Conservation (phyloP, 2,113 vertebrate genomes). For the Tetraodon nigroviridis region DNA sequence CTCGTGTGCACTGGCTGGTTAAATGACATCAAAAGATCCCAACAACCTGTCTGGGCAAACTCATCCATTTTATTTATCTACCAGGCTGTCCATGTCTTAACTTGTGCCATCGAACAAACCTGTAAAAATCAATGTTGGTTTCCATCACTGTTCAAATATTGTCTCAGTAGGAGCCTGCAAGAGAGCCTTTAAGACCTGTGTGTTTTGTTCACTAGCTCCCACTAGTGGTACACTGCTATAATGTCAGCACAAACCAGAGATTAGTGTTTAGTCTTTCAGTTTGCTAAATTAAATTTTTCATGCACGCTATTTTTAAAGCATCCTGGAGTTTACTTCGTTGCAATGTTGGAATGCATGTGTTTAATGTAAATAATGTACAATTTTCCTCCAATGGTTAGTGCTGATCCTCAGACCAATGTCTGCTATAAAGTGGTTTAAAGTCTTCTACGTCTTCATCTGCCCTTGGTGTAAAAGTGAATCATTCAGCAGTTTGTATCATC, state of each 20-base stretch:
- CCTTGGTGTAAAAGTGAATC: constrained; percentile 42
- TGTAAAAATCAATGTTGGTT: constrained; percentile 59
- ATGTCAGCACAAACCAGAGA: neutral
- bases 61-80: constrained; percentile 57
- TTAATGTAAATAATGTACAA: neutral
- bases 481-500: constrained; percentile 42
- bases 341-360: neutral
- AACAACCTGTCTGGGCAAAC: constrained; percentile 39
- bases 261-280: neutral
- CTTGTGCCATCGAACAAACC: constrained; percentile 67
- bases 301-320: neutral
- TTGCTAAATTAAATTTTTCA: neutral
- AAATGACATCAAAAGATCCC: constrained; percentile 41
- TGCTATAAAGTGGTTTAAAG: constrained; percentile 24
- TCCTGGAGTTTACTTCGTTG: neutral
- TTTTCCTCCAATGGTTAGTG: neutral
- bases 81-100: constrained; percentile 58
- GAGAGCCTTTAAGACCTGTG: constrained; percentile 7
- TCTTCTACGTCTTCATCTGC: constrained; percentile 18
- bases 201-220: constrained; percentile 65
- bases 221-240: constrained; percentile 64
- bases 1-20: constrained; percentile 47
- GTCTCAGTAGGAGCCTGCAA: constrained; percentile 19
- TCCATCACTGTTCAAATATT: constrained; percentile 58
- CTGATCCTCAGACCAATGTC: constrained; percentile 6